Evolutionary conservation across 2,888 invertebrate genomes (phyloP).

Genomic region (Polymixis lichenea): DNA sequence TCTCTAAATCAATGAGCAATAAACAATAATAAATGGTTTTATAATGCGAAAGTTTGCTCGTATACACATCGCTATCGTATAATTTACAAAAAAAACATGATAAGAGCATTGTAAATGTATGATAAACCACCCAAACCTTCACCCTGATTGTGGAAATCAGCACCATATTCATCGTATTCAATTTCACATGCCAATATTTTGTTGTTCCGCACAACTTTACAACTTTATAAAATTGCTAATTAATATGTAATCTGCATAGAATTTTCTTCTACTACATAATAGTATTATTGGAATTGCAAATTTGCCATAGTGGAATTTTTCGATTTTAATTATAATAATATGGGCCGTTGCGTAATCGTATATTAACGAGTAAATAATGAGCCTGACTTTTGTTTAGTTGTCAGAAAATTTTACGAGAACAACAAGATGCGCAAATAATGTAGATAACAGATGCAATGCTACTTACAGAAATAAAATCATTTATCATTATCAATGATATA

Average conservation of each 20-base stretch:
- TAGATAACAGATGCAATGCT: constrained; percentile 31
- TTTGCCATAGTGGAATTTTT: constrained; percentile 38
- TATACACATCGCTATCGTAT: constrained; percentile 5
- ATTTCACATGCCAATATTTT: constrained; percentile 3
- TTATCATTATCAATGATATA: too few species aligned
- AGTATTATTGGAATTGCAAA: constrained; percentile 23
- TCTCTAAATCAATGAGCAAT: constrained; percentile 17
- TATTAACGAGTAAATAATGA: constrained; percentile 50
- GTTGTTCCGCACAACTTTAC: neutral
- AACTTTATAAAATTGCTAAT: neutral
- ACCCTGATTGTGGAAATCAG: constrained; percentile 17
- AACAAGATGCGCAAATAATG: constrained; percentile 12
- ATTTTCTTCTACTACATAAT: neutral
- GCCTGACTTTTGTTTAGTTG: neutral
- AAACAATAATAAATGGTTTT: constrained; percentile 5
- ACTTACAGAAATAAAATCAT: too few species aligned
- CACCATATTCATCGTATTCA: constrained; percentile 6
- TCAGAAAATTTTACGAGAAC: constrained; percentile 17
- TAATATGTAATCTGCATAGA: neutral
- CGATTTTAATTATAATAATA: constrained; percentile 5
- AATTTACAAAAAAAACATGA: constrained; percentile 13
- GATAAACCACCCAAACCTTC: constrained; percentile 24
- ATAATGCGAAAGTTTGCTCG: neutral
- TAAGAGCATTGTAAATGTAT: constrained; percentile 8
- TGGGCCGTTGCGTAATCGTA: constrained; percentile 21